Base-by-base conservation (phyloP, 30 jellyfish, hydroid and myxozoan genomes). In the Clytia hemisphaerica region DNA sequence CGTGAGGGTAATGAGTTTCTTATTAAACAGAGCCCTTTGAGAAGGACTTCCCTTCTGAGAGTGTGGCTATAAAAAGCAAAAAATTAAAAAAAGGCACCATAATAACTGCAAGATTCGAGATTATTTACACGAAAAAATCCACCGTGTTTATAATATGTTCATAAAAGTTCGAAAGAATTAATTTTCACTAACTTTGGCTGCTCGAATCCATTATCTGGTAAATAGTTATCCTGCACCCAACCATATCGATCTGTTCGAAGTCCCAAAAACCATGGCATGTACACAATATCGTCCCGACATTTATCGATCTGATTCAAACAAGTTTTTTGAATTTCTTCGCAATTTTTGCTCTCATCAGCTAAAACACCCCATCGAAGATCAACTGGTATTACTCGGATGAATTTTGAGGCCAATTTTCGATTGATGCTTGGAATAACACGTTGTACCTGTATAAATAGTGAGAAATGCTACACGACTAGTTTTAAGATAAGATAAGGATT, bases 161-260 rank as follows among this genome's bases (percentile, higher is more conserved):
- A n/a, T n/a, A n/a, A n/a, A n/a, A n/a, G n/a, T n/a, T n/a, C n/a
- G n/a, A n/a, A n/a, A n/a, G n/a, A n/a, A n/a, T n/a, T n/a, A n/a
- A n/a, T n/a, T n/a, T n/a, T n/a, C n/a, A n/a, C n/a, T n/a, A 46
- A 31, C 9, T 46, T 31, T 9, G 60, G 60, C 19, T 46, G 19
- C 24, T 46, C 60, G 24, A 46, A 46, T 27, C 60, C 60, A 46
- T 46, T 4, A 46, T 31, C 24, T 46, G 60, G 6, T 31, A 46
- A n/a, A 27, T n/a, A 9, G 4, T 46, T 31, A 9, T 46, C 9
- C 24, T 46, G 60, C 19, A 46, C 60, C 60, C 60, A 46, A 2
- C 60, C 60, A 46, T 46, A 46, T 46, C 60, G 3, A 27, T 46
- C 6, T 46, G 60, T 46, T 31, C 60, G 60, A n/a, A 46, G 24